A percentile compares a stretch with the other conserved stretches of the same genome.
Evolutionary conservation across 1,140 invertebrate species (phyloP).

Genomic region (Pseudoatta argentina): DNA sequence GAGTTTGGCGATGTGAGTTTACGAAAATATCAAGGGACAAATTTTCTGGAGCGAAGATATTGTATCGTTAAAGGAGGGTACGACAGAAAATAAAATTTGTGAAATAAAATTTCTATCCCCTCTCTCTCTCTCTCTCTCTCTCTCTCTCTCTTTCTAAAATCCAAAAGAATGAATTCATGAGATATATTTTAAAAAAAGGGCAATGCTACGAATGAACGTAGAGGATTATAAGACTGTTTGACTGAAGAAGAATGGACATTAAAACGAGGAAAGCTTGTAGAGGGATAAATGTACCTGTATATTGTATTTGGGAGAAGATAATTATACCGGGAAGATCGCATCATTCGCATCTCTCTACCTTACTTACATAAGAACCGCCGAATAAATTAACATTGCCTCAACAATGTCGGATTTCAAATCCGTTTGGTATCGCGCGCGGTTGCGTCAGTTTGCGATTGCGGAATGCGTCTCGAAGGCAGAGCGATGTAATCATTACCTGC

Average conservation of each 20-base stretch:
- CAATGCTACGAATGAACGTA: neutral
- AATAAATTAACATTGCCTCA: constrained; percentile 54
- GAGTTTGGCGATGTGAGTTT: constrained; percentile 35
- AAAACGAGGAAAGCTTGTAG: constrained; percentile 3
- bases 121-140: no score
- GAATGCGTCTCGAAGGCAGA: constrained; percentile 49
- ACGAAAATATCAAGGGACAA: neutral
- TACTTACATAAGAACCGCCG: constrained; percentile 38
- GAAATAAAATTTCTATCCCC: neutral
- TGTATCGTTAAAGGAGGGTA: neutral
- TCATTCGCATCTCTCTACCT: neutral
- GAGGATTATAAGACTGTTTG: neutral
- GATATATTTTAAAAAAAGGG: neutral
- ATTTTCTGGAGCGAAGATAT: neutral
- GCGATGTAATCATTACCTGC: constrained; percentile 60
- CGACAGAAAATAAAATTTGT: neutral
- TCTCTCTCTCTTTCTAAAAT: neutral
- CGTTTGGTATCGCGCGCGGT: constrained; percentile 30
- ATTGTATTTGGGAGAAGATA: constrained; percentile 31
- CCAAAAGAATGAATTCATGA: neutral
- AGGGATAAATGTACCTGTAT: constrained; percentile 25
- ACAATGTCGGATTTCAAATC: constrained; percentile 54
- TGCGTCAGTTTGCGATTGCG: constrained; percentile 54
- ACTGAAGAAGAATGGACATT: neutral
- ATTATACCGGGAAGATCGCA: constrained; percentile 10